phyloP scores from a whole-genome alignment of 2,113 vertebrate genomes.

The Gracilinanus agilis region DNA sequence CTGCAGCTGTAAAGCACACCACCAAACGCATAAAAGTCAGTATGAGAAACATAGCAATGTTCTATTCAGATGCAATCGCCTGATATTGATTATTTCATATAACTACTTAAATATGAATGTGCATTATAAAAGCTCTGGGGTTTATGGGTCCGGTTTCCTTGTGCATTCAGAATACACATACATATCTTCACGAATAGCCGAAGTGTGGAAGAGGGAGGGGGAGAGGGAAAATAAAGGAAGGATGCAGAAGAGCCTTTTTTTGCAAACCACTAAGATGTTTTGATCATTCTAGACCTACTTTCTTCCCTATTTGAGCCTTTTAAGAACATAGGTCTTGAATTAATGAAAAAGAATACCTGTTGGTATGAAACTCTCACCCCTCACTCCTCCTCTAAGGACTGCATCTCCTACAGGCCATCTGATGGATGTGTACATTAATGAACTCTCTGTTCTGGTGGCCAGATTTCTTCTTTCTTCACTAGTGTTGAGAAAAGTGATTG shows the following conservation, averaged over 20 bases:
- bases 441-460: slow-evolving; percentile 59
- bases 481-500: slow-evolving; percentile 34
- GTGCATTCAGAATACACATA: background rate
- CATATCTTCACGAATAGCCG: background rate
- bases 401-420: slow-evolving; percentile 52
- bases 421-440: slow-evolving; percentile 51
- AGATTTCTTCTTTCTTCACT: slow-evolving; percentile 49
- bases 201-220: rapidly evolving
- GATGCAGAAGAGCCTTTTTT: slow-evolving; percentile 27
- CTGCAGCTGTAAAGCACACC: slow-evolving; percentile 67
- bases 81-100: slow-evolving; percentile 77
- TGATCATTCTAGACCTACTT: slow-evolving; percentile 51
- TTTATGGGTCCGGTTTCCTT: slow-evolving; percentile 73
- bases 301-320: background rate
- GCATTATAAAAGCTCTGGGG: slow-evolving; percentile 66
- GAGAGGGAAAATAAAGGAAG: background rate
- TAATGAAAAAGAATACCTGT: slow-evolving; percentile 78
- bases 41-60: slow-evolving; percentile 66
- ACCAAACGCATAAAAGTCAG: slow-evolving; percentile 35
- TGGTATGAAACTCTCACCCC: slow-evolving; percentile 68
- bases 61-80: slow-evolving; percentile 70
- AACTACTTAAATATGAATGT: slow-evolving; percentile 76
- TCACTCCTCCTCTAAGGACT: slow-evolving; percentile 63
- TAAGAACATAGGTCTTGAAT: background rate
- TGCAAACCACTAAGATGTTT: slow-evolving; percentile 67